phyloP scores from a whole-genome alignment of 2,888 invertebrate genomes.

The Oligia fasciuncula region DNA sequence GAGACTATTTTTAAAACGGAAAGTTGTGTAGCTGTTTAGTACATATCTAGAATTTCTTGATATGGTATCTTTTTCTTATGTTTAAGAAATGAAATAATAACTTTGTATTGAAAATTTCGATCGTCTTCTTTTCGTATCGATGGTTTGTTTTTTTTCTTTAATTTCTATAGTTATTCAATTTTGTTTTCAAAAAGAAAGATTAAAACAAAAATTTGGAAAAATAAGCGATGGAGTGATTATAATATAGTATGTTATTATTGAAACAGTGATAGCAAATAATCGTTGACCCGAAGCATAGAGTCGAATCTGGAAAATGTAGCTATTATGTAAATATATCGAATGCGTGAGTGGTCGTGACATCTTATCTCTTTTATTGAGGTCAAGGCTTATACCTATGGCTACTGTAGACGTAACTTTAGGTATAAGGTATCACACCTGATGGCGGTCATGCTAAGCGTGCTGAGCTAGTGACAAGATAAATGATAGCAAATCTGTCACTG shows the following conservation, averaged over 20 bases:
- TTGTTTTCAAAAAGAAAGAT: neutral
- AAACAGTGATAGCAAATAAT: conserved; percentile 30
- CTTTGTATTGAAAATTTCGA: neutral
- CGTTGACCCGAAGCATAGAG: conserved; percentile 41
- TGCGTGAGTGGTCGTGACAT: conserved; percentile 56
- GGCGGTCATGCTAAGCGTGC: neutral
- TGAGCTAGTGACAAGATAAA: conserved; percentile 42
- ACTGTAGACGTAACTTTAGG: conserved; percentile 2
- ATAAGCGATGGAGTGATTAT: neutral
- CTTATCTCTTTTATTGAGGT: conserved; percentile 59
- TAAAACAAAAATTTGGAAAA: neutral
- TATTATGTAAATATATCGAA: conserved; percentile 62
- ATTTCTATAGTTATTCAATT: too few species aligned
- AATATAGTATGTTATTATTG: conserved; percentile 1
- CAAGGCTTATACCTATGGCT: conserved; percentile 51
- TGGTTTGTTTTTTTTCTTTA: neutral
- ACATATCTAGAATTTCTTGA: neutral
- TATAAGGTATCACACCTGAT: neutral
- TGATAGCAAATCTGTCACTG: conserved; percentile 24
- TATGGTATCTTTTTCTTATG: neutral
- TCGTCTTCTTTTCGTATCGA: neutral
- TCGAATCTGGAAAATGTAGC: conserved; percentile 40
- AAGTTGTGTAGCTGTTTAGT: neutral
- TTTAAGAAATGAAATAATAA: neutral
- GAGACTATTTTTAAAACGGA: neutral